These are phyloP conservation scores for Ctenosaura bakeri DNA, from an alignment of 2,797 vertebrate genomes.

Conservation along the genomic window DNA sequence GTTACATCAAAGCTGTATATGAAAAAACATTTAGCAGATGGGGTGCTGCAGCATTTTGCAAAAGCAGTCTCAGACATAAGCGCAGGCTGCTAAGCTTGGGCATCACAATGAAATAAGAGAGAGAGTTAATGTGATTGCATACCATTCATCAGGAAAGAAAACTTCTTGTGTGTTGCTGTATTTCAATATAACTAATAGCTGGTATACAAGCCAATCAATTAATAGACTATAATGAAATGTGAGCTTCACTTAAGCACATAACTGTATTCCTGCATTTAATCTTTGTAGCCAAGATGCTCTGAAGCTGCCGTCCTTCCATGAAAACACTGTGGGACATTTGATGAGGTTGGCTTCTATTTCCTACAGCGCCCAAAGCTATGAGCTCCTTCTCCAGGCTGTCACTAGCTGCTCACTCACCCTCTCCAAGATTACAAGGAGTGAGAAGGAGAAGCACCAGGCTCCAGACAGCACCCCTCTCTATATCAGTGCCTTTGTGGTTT, in stretches of 20 bases:
- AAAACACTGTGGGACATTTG: not conserved
- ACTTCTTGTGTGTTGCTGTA: not conserved
- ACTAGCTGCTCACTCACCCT: not conserved
- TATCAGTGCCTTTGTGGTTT: not conserved
- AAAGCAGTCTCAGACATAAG: constrained; percentile 63
- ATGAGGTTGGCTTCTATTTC: not conserved
- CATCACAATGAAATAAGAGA: constrained; percentile 59
- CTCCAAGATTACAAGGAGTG: not conserved
- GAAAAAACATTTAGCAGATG: constrained; percentile 66
- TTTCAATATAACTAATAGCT: accelerated
- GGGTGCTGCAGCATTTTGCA: constrained; percentile 57
- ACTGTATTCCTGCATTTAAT: not conserved
- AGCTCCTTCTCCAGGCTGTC: not conserved
- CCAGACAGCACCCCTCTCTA: not conserved
- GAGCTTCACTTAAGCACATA: not conserved
- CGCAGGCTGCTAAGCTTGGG: constrained; percentile 74
- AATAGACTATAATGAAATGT: not conserved
- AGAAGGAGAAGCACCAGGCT: not conserved
- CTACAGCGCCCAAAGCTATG: not conserved
- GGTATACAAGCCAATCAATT: not conserved
- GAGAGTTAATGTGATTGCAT: constrained; percentile 52
- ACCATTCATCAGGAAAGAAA: constrained; percentile 40
- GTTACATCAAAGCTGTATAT: constrained; percentile 35
- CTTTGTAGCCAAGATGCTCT: not conserved
- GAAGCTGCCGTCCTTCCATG: not conserved